A percentile compares a stretch with the other conserved stretches of the same genome.
These are phyloP conservation scores for Icerya purchasi DNA, from an alignment of 2,888 invertebrate genomes.

Conservation along the genomic window DNA sequence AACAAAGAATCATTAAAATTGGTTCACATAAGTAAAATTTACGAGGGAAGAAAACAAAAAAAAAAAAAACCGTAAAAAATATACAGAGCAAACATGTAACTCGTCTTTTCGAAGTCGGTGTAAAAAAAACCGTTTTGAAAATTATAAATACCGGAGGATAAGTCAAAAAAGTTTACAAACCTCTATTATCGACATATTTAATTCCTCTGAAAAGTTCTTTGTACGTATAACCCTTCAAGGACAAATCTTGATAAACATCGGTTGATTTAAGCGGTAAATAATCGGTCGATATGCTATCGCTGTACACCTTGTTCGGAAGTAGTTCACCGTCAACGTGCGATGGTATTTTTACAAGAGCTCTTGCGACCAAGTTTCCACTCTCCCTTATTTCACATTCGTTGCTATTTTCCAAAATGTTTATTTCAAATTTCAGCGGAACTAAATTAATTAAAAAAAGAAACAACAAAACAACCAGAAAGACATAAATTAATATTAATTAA, in stretches of 20 bases:
- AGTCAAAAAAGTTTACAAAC: no score
- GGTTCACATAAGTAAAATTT: no score
- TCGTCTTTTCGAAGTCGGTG: neutral
- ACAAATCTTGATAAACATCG: constrained; percentile 70
- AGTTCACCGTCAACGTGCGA: constrained; percentile 40
- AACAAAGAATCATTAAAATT: no score
- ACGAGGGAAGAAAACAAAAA: no score
- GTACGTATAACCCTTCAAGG: constrained; percentile 71
- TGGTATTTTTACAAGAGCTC: constrained; percentile 47
- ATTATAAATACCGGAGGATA: no score
- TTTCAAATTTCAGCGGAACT: constrained; percentile 58
- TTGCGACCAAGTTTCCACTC: constrained; percentile 58
- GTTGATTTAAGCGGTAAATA: constrained; percentile 34
- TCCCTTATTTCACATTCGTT: constrained; percentile 80
- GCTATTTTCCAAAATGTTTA: constrained; percentile 60
- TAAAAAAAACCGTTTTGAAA: neutral
- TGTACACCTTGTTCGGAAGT: constrained; percentile 26
- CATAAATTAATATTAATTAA: no score
- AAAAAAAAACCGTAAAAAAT: no score
- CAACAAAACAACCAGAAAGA: no score
- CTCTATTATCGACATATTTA: constrained; percentile 43
- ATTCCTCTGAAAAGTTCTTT: constrained; percentile 66
- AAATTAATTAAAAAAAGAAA: no score
- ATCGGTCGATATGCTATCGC: constrained; percentile 25
- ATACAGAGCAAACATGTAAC: neutral